Base-by-base conservation (phyloP, 1,140 invertebrate species). In the Ctenoplectra terminalis region DNA sequence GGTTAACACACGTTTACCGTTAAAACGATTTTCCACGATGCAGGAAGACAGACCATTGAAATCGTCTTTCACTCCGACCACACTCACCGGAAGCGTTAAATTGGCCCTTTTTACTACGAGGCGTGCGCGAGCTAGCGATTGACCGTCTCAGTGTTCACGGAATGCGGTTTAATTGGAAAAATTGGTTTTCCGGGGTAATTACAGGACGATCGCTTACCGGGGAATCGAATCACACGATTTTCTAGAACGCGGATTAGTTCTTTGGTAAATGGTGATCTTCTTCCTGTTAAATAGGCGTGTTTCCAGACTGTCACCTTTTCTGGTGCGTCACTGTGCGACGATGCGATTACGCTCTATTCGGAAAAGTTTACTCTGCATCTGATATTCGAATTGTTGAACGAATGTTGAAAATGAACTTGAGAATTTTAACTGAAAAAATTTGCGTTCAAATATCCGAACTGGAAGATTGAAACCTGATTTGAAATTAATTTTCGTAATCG, bases 61-160 rank as follows among this genome's bases (percentile, higher is more conserved):
- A 63, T 79, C 67, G 77, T 72, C 69, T 63, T 17, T 43, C 69
- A 37, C 40, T 26, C 20, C 23, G 31, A n/a, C 43, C 0, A 8
- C 43, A 15, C 17, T 72, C 69, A 26, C 69, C 67, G 77, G 77
- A 79, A 72, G 56, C 69, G 69, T 79, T 79, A 73, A 63, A 79
- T 79, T 61, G 69, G 56, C 46, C 69, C 69, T 72, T 73, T 72
- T 72, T 79, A 31, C 43, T 20, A 15, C 7, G 29, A 13, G 26
- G 6, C 13, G n/a, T 11, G 26, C 63, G 26, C n/a, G 61, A 46
- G 37, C 31, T 6, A 2, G 26, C 58, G 20, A 20, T 26, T 11
- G 20, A 20, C 20, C 20, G 60, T 23, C n/a, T n/a, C 15, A 60
- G 23, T 37, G 20, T 20, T 15, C 37, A 20, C 29, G 74, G 74